These are phyloP conservation scores for Drymonia ruficornis DNA, from an alignment of 2,888 invertebrate species.

Conservation along the genomic window DNA sequence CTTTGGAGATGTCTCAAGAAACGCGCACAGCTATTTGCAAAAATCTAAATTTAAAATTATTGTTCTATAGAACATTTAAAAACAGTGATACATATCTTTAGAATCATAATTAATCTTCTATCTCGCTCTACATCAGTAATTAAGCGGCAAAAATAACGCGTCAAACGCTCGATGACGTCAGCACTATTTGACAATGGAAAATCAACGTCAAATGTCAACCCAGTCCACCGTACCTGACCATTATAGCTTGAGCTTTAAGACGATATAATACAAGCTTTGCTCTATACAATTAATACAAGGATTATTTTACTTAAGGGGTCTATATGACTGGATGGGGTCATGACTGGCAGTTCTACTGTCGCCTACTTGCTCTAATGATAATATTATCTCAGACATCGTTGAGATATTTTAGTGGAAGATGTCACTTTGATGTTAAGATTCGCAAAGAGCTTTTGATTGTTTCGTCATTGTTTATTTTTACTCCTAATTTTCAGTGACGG, in stretches of 20 bases:
- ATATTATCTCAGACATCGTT: slow-evolving; percentile 78
- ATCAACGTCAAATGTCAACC: slow-evolving; percentile 83
- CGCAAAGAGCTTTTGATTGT: not conserved
- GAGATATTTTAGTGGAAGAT: slow-evolving; percentile 52
- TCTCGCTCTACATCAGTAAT: slow-evolving; percentile 31
- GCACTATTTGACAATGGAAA: slow-evolving; percentile 75
- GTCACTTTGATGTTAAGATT: slow-evolving; percentile 33
- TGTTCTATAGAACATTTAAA: no score
- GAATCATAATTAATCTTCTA: no score
- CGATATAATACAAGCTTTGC: slow-evolving; percentile 51
- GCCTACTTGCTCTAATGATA: slow-evolving; percentile 80
- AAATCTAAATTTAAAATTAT: no score
- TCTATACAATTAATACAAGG: slow-evolving; percentile 19
- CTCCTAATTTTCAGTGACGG: no score
- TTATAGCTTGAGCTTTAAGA: slow-evolving; percentile 45
- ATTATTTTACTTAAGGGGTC: slow-evolving; percentile 48
- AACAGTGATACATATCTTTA: no score
- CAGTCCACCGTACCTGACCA: slow-evolving; percentile 58
- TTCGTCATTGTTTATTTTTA: no score
- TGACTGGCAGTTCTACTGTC: slow-evolving; percentile 78
- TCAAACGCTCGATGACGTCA: slow-evolving; percentile 64
- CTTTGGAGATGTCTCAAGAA: no score
- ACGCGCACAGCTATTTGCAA: no score
- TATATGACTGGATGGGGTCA: slow-evolving; percentile 46
- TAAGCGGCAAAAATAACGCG: slow-evolving; percentile 46